These are phyloP conservation scores for Pocillopora meandrina DNA, from an alignment of 92 coral and sea anemone species.

Conservation along the genomic window DNA sequence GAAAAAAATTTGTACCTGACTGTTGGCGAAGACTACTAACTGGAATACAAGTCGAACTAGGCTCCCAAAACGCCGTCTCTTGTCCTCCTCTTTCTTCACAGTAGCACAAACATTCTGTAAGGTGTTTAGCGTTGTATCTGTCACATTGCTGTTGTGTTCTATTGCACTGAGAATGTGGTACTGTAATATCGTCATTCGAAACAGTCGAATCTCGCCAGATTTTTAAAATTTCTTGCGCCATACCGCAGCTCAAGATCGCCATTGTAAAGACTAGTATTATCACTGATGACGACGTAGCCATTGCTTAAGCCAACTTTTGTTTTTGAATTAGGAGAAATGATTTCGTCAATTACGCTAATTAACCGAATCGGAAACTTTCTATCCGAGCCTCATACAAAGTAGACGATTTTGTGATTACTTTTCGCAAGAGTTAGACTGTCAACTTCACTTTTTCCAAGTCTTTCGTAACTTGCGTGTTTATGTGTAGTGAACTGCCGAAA, in stretches of 20 bases:
- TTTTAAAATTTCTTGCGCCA: not conserved
- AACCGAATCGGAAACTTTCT: not conserved
- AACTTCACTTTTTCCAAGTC: not conserved
- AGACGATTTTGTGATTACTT: not conserved
- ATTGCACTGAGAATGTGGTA: not conserved
- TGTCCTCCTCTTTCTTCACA: not conserved
- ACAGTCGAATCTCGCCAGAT: not conserved
- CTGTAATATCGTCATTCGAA: not conserved
- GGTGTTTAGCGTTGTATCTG: not conserved
- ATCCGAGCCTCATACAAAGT: not conserved
- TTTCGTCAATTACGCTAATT: slow-evolving; percentile 5
- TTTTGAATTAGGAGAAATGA: not conserved
- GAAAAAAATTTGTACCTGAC: slow-evolving; percentile 8
- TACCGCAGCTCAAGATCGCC: not conserved
- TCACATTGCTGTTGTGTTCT: not conserved
- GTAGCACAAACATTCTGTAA: slow-evolving; percentile 2
- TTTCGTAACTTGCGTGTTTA: not conserved
- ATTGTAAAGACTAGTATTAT: not conserved
- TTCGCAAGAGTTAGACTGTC: not conserved
- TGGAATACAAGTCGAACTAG: not conserved
- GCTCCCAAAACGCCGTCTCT: not conserved
- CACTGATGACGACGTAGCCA: not conserved
- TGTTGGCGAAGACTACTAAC: slow-evolving; percentile 4
- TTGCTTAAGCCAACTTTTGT: not conserved
- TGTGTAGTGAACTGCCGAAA: not conserved